Evolutionary conservation across 2,113 vertebrate genomes (phyloP).

Genomic region (Neogobius melanostomus): DNA sequence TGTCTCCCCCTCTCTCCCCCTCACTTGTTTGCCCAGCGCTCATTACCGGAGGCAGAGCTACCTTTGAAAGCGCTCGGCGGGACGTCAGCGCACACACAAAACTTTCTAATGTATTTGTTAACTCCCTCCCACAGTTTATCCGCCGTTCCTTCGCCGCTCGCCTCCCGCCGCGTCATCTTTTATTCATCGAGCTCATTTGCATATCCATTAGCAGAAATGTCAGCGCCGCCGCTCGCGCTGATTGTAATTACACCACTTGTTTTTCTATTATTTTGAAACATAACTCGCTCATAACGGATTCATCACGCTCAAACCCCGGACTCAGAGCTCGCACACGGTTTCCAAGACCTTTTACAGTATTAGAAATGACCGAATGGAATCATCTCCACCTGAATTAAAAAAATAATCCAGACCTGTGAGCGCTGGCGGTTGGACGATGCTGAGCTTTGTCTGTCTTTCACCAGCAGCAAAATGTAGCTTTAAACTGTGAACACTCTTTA

Average conservation of each 20-base stretch:
- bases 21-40: slow-evolving; percentile 29
- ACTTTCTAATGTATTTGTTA: slow-evolving; percentile 69
- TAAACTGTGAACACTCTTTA: too few species aligned
- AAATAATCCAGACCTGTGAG: too few species aligned
- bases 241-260: slow-evolving; percentile 62
- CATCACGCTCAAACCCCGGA: too few species aligned
- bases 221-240: slow-evolving; percentile 73
- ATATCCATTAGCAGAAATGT: slow-evolving; percentile 82
- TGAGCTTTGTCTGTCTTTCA: too few species aligned
- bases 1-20: not conserved
- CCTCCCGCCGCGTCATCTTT: slow-evolving; percentile 65
- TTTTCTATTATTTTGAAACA: slow-evolving; percentile 41
- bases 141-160: slow-evolving; percentile 63
- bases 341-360: too few species aligned
- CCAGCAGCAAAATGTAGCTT: too few species aligned
- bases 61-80: slow-evolving; percentile 69
- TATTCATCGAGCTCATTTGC: slow-evolving; percentile 79
- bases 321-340: too few species aligned
- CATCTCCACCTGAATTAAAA: too few species aligned
- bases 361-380: too few species aligned
- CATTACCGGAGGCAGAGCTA: slow-evolving; percentile 34
- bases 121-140: slow-evolving; percentile 56
- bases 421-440: too few species aligned
- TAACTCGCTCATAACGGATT: not conserved
- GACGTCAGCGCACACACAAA: slow-evolving; percentile 51